Evolutionary conservation across 1,140 invertebrate genomes (phyloP), one percentile per base, ranked within the genome.

Genomic region (Caerostris extrusa): DNA sequence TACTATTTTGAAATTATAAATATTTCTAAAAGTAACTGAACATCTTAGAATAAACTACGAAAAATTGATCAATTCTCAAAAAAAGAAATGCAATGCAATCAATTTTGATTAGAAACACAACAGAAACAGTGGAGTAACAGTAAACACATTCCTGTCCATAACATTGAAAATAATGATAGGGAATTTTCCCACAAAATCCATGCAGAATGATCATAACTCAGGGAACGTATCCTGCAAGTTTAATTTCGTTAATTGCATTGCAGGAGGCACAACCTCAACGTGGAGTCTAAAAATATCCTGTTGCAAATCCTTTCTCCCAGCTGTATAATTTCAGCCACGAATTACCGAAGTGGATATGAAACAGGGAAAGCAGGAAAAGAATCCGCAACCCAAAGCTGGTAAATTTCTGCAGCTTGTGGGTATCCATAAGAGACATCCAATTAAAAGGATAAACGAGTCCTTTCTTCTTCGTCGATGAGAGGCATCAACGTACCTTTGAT

Each of bases 241-340:
- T 87, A 87, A 87, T 87, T 87, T 87, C 85, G 57, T 50, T 87
- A 87, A 87, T 87, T 87, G 58, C 85, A 53, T 64, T 60, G 85
- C 17, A 61, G 19, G 3, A 8, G 34, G 10, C 71, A 12, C 10
- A 77, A 77, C 71, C 71, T 77, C 71, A 77, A 77, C 71, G 50
- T n/a, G 55, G 57, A 83, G 82, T 83, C 55, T 77, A 77, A 77
- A n/a, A 77, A 77, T 77, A 77, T 77, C 34, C 71, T 17, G 34
- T 12, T 12, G 12, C 71, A 77, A 77, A 77, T 77, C 71, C 71
- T 53, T 77, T 77, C 71, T 53, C 71, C 71, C 71, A 77, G 34
- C 71, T 83, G 82, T 19, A 83, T 57, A 57, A 55, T 83, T 58
- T 83, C 82, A 58, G 17, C 14, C 55, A 7, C 82, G 55, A 19